Percentiles rank a stretch among this genome's conserved stretches.
phyloP scores from a whole-genome alignment of 2,797 vertebrate genomes.

The Cottoperca gobio region DNA sequence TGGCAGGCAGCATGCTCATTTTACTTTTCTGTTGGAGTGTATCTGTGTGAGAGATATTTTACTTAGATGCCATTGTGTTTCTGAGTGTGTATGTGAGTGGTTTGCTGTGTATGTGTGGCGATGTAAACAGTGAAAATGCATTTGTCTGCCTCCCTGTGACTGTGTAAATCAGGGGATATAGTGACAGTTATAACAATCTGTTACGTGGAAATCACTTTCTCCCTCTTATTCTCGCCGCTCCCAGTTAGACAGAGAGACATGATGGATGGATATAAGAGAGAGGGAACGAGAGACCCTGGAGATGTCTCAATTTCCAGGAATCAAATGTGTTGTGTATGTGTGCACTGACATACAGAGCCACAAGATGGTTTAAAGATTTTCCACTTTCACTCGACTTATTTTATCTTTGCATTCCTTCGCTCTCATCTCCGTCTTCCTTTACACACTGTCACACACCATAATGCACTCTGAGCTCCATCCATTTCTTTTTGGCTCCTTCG shows the following conservation, averaged over 20 bases:
- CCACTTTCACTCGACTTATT: constrained; percentile 47
- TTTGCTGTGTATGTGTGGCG: constrained; percentile 26
- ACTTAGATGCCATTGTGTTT: constrained; percentile 46
- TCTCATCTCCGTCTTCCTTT: constrained; percentile 46
- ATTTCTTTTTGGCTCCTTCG: constrained; percentile 31
- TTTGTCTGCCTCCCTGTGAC: constrained; percentile 67
- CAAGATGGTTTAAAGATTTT: constrained; percentile 57
- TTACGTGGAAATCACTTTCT: constrained; percentile 78
- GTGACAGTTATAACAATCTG: constrained; percentile 78
- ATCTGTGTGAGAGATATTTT: constrained; percentile 55
- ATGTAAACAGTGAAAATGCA: constrained; percentile 78
- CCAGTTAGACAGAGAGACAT: constrained; percentile 49
- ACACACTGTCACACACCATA: constrained; percentile 30
- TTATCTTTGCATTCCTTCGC: constrained; percentile 29
- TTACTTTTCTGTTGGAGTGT: constrained; percentile 54
- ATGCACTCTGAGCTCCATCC: constrained; percentile 36
- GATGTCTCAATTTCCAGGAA: constrained; percentile 62
- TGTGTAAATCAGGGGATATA: constrained; percentile 80
- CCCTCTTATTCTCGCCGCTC: constrained; percentile 62
- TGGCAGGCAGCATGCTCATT: constrained; percentile 41
- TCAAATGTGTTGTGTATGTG: constrained; percentile 56
- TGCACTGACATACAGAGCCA: constrained; percentile 57
- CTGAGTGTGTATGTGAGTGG: constrained; percentile 32
- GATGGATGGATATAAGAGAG: constrained; percentile 36
- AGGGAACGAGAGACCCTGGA: constrained; percentile 44